Percentiles rank a stretch among this genome's conserved stretches.
Conservation (phyloP, 2,888 invertebrate genomes). For the Carpatolechia fugitivella region DNA sequence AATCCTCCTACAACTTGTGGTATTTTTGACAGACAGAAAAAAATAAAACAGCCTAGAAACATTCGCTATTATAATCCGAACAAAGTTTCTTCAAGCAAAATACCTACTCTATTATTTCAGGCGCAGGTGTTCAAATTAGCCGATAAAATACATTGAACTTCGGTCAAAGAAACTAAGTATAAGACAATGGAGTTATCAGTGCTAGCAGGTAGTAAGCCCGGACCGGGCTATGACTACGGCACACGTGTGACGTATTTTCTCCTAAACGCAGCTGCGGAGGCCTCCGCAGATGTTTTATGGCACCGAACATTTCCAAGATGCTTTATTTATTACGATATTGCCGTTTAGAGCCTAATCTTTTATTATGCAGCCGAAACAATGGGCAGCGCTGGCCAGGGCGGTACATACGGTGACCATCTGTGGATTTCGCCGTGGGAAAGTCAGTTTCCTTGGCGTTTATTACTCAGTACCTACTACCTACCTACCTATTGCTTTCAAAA, state of each 20-base stretch:
- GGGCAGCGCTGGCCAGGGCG: conserved; percentile 50
- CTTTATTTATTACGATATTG: conserved; percentile 76
- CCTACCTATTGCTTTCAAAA: conserved; percentile 1
- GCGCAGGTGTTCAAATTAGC: conserved; percentile 50
- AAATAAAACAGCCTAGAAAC: background rate
- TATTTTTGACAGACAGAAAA: conserved; percentile 3
- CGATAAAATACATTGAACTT: conserved; percentile 21
- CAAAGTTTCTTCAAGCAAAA: conserved; percentile 27
- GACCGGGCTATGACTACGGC: conserved; percentile 54
- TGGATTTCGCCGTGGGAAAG: conserved; percentile 63
- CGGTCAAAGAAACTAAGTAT: conserved; percentile 10
- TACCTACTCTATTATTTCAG: conserved; percentile 31
- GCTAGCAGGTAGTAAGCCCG: conserved; percentile 42
- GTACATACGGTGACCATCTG: conserved; percentile 70
- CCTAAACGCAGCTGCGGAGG: conserved; percentile 69
- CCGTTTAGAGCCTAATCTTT: conserved; percentile 77
- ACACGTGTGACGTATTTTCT: conserved; percentile 75
- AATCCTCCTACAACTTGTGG: background rate
- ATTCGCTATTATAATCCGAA: conserved; percentile 11
- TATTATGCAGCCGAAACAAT: conserved; percentile 72
- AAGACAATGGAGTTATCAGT: conserved; percentile 28
- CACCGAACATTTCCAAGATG: conserved; percentile 73
- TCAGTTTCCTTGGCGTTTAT: conserved; percentile 33
- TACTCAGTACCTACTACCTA: conserved; percentile 1
- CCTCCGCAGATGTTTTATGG: conserved; percentile 77